Percentiles rank a stretch among this genome's conserved stretches.
phyloP scores from a whole-genome alignment of 2,888 invertebrate species.

The Trichogramma evanescens region DNA sequence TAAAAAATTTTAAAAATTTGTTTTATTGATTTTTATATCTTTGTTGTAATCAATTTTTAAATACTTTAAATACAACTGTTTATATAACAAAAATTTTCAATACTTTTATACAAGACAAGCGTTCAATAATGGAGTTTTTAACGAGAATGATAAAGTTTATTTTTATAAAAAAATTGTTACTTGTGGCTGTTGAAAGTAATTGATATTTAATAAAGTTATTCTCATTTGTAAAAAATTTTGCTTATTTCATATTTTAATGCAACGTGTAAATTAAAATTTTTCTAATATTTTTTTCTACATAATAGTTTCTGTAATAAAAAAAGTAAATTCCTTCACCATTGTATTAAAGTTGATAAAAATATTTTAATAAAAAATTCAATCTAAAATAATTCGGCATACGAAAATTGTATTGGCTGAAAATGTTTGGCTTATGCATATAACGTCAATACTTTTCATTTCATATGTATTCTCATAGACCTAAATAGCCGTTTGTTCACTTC shows the following conservation, averaged over 20 bases:
- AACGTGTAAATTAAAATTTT: background rate
- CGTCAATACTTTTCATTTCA: no score
- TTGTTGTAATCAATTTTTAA: background rate
- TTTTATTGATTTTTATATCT: background rate
- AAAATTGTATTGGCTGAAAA: background rate
- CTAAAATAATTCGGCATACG: constrained; percentile 12
- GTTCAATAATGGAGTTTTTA: no score
- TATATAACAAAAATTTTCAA: no score
- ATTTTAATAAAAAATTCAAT: background rate
- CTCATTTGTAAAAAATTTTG: background rate
- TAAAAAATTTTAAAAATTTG: background rate
- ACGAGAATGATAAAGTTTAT: no score
- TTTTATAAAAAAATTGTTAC: background rate
- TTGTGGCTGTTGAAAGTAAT: background rate
- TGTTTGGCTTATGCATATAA: no score
- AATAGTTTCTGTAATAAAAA: background rate
- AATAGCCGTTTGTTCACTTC: no score
- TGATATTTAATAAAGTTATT: background rate
- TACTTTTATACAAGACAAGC: no score
- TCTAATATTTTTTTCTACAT: background rate
- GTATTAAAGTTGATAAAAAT: background rate
- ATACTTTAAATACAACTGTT: background rate
- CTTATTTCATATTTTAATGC: background rate
- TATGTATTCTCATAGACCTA: no score
- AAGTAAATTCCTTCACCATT: background rate